Base-by-base conservation (phyloP, 2,113 vertebrate genomes). In the Lucifuga dentata region DNA sequence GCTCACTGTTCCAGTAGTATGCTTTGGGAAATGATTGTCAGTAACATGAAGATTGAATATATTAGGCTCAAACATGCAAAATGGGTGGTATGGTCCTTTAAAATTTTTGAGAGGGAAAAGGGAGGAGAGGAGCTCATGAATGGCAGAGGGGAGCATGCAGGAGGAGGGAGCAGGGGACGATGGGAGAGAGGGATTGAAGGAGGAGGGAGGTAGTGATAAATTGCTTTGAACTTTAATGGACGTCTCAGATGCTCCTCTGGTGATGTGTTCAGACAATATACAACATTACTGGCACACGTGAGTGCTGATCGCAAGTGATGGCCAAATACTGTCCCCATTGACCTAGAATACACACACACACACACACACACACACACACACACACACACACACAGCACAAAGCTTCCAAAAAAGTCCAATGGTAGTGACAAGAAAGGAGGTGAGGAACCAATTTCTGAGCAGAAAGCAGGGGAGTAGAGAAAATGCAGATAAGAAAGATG, bases 191-290 rank as follows among this genome's bases (percentile, higher is more conserved):
- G 32, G n/a, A n/a, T n/a, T n/a, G n/a, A n/a, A 8, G 75, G 73
- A 67, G 73, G 63, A 72, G 68, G 80, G 48, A 19, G 83, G 76
- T 48, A 49, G 83, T 90, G 88, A 89, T 90, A 77, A 90, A 90
- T 90, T 85, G 86, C 88, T 91, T 86, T 89, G 87, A 89, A 90
- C 88, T 91, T 90, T 90, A 91, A 91, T 90, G 90, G 90, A 89
- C 79, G 81, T 68, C 84, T 90, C 90, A 86, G 78, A 86, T 74
- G 85, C 73, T 86, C 75, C 77, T 86, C 80, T 73, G 16, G 88
- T 87, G 88, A 91, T 90, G 82, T 81, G 85, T 87, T 89, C 78
- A 77, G 90, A 91, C 90, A 91, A 90, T 87, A 88, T 82, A 81
- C 84, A 88, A 89, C 85, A 89, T 88, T 88, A 88, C 82, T 73